A percentile compares a stretch with the other conserved stretches of the same genome.
phyloP scores from a whole-genome alignment of 2,797 vertebrate genomes.

The Cryptoblepharus egeriae region DNA sequence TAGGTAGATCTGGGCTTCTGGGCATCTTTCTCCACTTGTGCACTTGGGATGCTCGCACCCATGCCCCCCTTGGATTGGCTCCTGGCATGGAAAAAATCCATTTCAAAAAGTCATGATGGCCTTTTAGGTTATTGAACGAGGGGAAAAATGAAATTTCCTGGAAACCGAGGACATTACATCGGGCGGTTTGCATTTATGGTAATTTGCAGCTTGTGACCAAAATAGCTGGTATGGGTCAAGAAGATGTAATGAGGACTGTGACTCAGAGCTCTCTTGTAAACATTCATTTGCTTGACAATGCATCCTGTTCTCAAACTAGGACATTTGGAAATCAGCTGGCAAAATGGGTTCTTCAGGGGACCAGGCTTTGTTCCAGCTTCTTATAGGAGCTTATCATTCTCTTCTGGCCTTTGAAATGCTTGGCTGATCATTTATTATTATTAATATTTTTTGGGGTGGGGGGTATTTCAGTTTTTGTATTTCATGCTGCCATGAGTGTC shows the following conservation, averaged over 20 bases:
- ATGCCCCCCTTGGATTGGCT: too few species aligned
- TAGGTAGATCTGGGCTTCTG: too few species aligned
- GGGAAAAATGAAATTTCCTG: fast-evolving
- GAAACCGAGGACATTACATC: background rate
- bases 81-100: too few species aligned
- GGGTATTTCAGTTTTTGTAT: too few species aligned
- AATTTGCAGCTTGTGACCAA: background rate
- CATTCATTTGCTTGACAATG: constrained; percentile 40
- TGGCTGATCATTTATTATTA: too few species aligned
- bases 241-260: background rate
- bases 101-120: fast-evolving
- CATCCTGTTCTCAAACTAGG: constrained; percentile 25
- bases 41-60: too few species aligned
- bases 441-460: too few species aligned
- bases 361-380: background rate
- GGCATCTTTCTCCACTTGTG: too few species aligned
- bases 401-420: background rate
- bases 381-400: background rate
- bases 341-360: background rate
- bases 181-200: background rate
- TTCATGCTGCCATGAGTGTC: too few species aligned
- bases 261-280: constrained; percentile 38
- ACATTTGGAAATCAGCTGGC: background rate
- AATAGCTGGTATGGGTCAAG: background rate
- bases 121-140: background rate